Base-by-base conservation (phyloP, 2,888 invertebrate genomes). In the Carabus problematicus region DNA sequence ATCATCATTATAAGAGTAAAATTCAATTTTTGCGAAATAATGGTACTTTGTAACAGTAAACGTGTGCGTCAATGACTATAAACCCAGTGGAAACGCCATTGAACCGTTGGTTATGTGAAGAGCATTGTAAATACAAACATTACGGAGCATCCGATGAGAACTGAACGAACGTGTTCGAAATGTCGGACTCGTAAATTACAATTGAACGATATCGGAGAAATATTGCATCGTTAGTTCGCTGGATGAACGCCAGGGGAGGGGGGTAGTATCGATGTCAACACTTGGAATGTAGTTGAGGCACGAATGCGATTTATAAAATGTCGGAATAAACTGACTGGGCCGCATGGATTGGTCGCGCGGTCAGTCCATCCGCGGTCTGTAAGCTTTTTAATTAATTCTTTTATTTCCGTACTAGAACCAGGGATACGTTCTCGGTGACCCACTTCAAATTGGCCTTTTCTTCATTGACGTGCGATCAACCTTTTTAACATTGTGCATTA, bases 81-180 rank as follows among this genome's bases (percentile, higher is more conserved):
- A 39, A 39, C 41, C 41, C 39, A 56, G 41, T 56, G 14, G 61
- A 12, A 14, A 49, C 47, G 14, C 49, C 49, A 61, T 49, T 49
- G 49, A 61, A 61, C 61, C 61, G 61, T 61, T 61, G 61, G 45
- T 61, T 61, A 49, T 40, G 39, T 47, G 61, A 49, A 61, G 61
- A 18, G 47, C 61, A 61, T 61, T 61, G 61, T 49, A 61, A 61
- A 61, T 61, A 61, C 61, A 61, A 61, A 61, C 49, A 61, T 61
- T 61, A 49, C 61, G 6, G 40, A 55, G 41, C 56, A 56, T 56
- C 40, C 56, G 56, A 39, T 39, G 56, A 56, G 56, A 19, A 56
- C 14, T 16, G 55, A n/a, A 14, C 45, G 45, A 55, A 55, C 19
- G 40, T 19, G 60, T 41, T n/a, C 43, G n/a, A 18, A 55, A 55